Percentiles rank a stretch among this genome's conserved stretches.
phyloP scores from a whole-genome alignment of 2,888 invertebrate species.

The Phyto melanocephala region DNA sequence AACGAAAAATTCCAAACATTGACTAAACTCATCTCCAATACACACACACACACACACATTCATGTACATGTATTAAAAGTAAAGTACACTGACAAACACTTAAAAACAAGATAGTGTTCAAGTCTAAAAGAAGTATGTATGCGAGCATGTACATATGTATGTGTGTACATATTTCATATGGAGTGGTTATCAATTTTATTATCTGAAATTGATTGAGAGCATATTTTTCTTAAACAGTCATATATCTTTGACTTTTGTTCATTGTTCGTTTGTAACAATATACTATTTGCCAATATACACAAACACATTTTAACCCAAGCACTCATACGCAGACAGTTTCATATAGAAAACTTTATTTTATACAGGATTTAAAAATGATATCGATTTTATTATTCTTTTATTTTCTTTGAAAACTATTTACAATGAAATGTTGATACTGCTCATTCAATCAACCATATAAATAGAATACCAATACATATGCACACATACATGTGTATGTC shows the following conservation, averaged over 20 bases:
- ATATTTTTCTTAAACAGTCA: constrained; percentile 51
- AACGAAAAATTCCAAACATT: constrained; percentile 7
- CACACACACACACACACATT: neutral
- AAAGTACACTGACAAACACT: neutral
- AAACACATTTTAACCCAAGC: neutral
- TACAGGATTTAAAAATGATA: neutral
- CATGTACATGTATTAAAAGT: neutral
- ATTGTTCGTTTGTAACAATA: constrained; percentile 38
- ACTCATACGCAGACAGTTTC: neutral
- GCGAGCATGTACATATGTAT: neutral
- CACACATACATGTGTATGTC: too few relatives aligned
- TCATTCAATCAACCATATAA: constrained; percentile 43
- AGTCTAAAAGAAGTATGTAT: neutral
- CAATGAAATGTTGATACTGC: constrained; percentile 28
- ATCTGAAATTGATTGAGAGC: constrained; percentile 57
- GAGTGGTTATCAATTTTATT: constrained; percentile 52
- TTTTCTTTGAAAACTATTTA: constrained; percentile 18
- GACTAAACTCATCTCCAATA: neutral
- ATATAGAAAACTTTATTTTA: neutral
- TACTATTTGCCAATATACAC: constrained; percentile 19
- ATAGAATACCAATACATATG: neutral
- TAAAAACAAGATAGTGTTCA: neutral
- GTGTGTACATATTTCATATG: constrained; percentile 8
- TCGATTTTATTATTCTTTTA: neutral
- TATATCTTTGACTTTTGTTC: constrained; percentile 26